Evolutionary conservation across 92 coral and sea anemone species (phyloP).

Genomic region (Parazoanthus darwini): DNA sequence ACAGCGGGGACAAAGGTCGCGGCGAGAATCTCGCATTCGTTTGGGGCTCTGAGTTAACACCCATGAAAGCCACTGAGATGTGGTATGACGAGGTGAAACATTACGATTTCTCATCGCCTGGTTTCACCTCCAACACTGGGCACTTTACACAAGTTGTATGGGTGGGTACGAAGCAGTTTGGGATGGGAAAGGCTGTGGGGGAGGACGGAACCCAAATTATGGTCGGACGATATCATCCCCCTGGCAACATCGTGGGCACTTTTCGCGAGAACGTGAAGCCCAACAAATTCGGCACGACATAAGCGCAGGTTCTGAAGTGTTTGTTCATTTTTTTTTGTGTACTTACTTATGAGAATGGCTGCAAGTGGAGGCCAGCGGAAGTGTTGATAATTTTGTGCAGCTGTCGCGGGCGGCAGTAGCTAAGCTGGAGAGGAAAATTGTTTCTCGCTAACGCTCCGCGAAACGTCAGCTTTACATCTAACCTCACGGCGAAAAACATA

Average conservation of each 20-base stretch:
- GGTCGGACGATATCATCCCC: constrained; percentile 92
- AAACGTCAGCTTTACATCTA: too few species aligned
- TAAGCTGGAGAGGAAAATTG: background rate
- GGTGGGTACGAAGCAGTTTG: constrained; percentile 89
- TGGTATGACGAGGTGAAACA: constrained; percentile 93
- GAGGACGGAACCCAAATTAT: constrained; percentile 88
- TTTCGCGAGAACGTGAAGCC: constrained; percentile 90
- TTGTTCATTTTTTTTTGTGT: background rate
- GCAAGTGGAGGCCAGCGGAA: too few species aligned
- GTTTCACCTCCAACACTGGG: constrained; percentile 86
- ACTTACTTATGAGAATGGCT: background rate
- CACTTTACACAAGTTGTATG: constrained; percentile 92
- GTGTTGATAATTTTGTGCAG: background rate
- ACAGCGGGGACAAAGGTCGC: constrained; percentile 83
- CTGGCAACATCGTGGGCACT: constrained; percentile 90
- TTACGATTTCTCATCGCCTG: constrained; percentile 84
- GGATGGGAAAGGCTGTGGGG: constrained; percentile 90
- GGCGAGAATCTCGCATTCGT: constrained; percentile 95
- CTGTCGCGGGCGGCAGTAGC: constrained; percentile 37
- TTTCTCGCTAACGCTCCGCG: too few species aligned
- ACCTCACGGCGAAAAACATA: too few species aligned
- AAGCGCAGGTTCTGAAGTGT: background rate
- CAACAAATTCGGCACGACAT: constrained; percentile 49
- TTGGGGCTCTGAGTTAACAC: constrained; percentile 79
- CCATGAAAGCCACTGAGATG: constrained; percentile 88